Evolutionary conservation across 64 coral and sea anemone genomes (phyloP), one percentile per base, ranked within the genome.

Genomic region (Cladopsammia gracilis): DNA sequence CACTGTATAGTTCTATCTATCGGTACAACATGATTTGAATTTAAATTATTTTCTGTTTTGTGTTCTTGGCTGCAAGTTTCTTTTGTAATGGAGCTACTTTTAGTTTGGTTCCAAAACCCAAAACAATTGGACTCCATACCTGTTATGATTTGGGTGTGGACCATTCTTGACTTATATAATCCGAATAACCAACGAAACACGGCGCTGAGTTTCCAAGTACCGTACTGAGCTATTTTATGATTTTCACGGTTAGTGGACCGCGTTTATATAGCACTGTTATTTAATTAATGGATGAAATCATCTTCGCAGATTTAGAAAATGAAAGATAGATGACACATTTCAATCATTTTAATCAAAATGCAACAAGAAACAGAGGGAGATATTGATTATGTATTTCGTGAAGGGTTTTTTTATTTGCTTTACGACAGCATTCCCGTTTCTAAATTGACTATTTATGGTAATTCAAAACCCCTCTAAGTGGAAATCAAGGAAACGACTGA

Each of bases 271-370:
- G 77, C 24, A 14, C 9, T 22, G 4, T 51, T 64, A 25, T 79
- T 59, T 84, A n/a, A 68, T 68, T 12, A 22, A 48, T 22, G 19
- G 8, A 34, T 84, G 60, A 51, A 68, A 84, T 84, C 80, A 84
- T 50, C 61, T 48, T n/a, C 6, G 14, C 45, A 75, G 3, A 67
- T 84, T 67, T 84, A 68, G 80, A 51, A 14, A 66, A 6, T 66
- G 79, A 83, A 65, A 64, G 6, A 11, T 12, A 59, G 11, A 20
- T 15, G 19, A 19, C 13, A 48, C 20, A 75, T 7, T 15, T 69
- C 1, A 4, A 13, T 13, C 15, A 16, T 64, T 64, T 20, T 23
- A 6, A 69, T 56, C 53, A 12, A 56, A 25, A 69, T 10, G 16
- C 16, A 49, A 48, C 18, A 45, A 50, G 46, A 49, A 16, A 49